Percentiles rank a stretch among this genome's conserved stretches.
These are phyloP conservation scores for Grapholita molesta DNA, from an alignment of 1,140 invertebrate genomes.

Conservation along the genomic window DNA sequence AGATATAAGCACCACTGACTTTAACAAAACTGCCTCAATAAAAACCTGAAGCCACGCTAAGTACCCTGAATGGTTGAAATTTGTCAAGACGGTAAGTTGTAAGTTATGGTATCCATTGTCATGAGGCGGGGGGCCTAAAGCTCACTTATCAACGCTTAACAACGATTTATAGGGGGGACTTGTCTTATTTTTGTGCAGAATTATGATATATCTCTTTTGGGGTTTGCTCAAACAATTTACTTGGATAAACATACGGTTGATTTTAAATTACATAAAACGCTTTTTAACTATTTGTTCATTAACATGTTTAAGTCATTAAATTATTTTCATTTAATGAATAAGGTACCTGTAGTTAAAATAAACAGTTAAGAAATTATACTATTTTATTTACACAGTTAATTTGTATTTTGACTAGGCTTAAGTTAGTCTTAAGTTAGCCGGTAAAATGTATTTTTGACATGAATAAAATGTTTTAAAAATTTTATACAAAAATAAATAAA, in stretches of 20 bases:
- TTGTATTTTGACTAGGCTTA: too few species aligned
- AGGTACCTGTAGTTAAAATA: too few species aligned
- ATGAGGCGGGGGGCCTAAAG: conserved; percentile 8
- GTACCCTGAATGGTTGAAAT: conserved; percentile 11
- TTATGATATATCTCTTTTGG: conserved; percentile 13
- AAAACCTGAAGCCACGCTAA: conserved; percentile 15
- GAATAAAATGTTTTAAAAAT: too few species aligned
- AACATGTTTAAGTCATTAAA: too few species aligned
- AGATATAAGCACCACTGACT: neutral
- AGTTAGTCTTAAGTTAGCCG: too few species aligned
- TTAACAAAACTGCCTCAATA: conserved; percentile 9
- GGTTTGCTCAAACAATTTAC: conserved; percentile 9
- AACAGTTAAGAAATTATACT: too few species aligned
- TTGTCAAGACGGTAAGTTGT: conserved; percentile 17
- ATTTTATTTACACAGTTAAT: too few species aligned
- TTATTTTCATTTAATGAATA: too few species aligned
- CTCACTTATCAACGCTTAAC: conserved; percentile 17
- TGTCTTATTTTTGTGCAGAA: conserved; percentile 6
- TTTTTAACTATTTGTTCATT: neutral
- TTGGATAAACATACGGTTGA: neutral
- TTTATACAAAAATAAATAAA: too few species aligned
- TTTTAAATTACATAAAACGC: neutral
- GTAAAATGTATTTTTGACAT: too few species aligned
- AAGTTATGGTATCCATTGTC: conserved; percentile 16
- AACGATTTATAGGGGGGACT: conserved; percentile 9